phyloP scores from a whole-genome alignment of 1,140 invertebrate species.

The Tachypleus tridentatus region DNA sequence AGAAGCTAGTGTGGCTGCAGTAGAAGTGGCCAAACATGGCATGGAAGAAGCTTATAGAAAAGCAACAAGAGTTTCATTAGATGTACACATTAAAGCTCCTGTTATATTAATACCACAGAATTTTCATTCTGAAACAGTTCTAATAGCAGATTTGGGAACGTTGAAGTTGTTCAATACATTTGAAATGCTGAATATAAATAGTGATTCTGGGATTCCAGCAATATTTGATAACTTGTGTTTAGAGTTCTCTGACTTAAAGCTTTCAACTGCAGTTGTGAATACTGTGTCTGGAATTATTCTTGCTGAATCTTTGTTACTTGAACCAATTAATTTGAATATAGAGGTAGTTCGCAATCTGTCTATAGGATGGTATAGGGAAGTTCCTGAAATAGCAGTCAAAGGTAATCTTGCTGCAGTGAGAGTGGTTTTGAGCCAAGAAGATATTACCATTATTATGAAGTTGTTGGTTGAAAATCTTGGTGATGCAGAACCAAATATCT shows the following conservation, averaged over 20 bases:
- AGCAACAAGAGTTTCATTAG: constrained; percentile 60
- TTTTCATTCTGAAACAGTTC: constrained; percentile 55
- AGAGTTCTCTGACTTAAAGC: constrained; percentile 58
- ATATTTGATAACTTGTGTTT: constrained; percentile 57
- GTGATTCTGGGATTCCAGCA: constrained; percentile 44
- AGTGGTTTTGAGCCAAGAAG: constrained; percentile 57
- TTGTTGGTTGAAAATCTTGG: constrained; percentile 67
- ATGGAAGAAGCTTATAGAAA: constrained; percentile 70
- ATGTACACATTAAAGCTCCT: constrained; percentile 58
- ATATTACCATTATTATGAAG: constrained; percentile 65
- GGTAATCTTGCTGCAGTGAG: constrained; percentile 63
- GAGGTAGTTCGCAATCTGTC: constrained; percentile 74
- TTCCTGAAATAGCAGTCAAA: constrained; percentile 70
- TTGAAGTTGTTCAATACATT: constrained; percentile 58
- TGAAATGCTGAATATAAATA: constrained; percentile 27
- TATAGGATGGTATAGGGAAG: constrained; percentile 56
- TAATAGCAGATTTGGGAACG: constrained; percentile 74
- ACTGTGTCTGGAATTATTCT: constrained; percentile 10
- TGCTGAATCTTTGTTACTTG: constrained; percentile 50
- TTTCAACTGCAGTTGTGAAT: constrained; percentile 36
- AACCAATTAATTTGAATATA: constrained; percentile 69
- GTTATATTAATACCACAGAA: constrained; percentile 76
- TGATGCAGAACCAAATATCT: constrained; percentile 36
- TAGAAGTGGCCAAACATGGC: constrained; percentile 72
- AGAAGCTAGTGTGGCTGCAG: constrained; percentile 74